phyloP scores from a whole-genome alignment of 2,113 vertebrate species.

The Coreoperca whiteheadi region DNA sequence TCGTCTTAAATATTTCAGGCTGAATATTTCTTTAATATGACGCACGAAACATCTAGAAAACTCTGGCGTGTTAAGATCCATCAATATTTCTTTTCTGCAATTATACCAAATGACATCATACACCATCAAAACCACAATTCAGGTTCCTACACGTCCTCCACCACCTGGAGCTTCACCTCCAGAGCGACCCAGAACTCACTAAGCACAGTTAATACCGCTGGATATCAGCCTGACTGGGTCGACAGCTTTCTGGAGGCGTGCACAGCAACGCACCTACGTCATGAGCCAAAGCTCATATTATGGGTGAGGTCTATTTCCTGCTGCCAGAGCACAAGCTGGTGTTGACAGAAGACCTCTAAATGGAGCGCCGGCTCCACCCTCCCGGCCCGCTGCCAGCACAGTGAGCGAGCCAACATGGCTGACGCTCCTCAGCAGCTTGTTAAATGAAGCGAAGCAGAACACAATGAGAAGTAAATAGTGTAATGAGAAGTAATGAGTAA shows the following conservation, averaged over 20 bases:
- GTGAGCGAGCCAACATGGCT: not conserved
- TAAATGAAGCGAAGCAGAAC: not conserved
- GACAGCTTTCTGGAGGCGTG: not conserved
- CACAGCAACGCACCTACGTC: not conserved
- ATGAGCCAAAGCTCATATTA: not conserved
- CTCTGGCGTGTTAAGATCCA: too few species aligned
- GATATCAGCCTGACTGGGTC: not conserved
- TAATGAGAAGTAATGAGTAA: not conserved
- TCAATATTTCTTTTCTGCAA: not conserved
- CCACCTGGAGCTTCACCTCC: not conserved
- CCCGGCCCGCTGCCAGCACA: not conserved
- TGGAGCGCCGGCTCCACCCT: not conserved
- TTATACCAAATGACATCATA: not conserved
- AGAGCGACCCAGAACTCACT: not conserved
- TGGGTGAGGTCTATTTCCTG: conserved; percentile 34
- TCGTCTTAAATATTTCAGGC: too few species aligned
- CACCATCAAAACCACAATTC: not conserved
- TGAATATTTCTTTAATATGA: too few species aligned
- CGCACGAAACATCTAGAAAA: too few species aligned
- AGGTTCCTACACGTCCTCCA: not conserved
- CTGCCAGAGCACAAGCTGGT: conserved; percentile 5
- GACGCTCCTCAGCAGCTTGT: not conserved
- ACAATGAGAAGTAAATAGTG: not conserved
- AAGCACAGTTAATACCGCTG: not conserved
- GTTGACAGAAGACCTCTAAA: conserved; percentile 34